phyloP scores from a whole-genome alignment of 2,113 vertebrate genomes.

The Neogobius melanostomus region DNA sequence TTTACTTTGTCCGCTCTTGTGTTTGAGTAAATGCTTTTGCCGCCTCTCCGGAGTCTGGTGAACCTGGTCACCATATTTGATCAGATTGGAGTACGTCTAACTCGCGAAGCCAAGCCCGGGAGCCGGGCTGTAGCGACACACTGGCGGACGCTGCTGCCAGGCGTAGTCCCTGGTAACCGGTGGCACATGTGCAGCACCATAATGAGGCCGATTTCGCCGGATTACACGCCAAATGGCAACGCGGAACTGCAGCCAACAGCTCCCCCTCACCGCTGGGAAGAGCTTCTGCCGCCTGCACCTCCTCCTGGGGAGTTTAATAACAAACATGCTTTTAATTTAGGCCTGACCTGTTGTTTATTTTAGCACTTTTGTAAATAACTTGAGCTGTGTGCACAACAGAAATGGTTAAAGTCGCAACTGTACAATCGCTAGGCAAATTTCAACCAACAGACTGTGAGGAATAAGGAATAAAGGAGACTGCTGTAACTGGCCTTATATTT shows the following conservation, averaged over 20 bases:
- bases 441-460: neutral
- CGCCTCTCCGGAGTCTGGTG: neutral
- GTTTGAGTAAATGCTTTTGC: neutral
- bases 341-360: neutral
- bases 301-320: conserved; percentile 7
- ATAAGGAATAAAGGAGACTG: neutral
- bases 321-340: neutral
- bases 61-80: neutral
- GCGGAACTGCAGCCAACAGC: conserved; percentile 64
- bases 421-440: neutral
- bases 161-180: conserved; percentile 41
- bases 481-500: neutral
- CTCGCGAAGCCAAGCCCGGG: neutral
- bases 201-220: conserved; percentile 69
- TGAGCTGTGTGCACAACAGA: neutral
- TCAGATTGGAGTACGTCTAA: neutral
- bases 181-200: conserved; percentile 55
- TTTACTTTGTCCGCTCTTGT: no score
- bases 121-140: conserved; percentile 21
- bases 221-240: conserved; percentile 68
- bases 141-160: conserved; percentile 26
- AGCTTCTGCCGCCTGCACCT: conserved; percentile 46
- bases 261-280: conserved; percentile 58
- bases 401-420: neutral
- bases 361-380: neutral